A percentile compares a stretch with the other conserved stretches of the same genome.
Conservation (phyloP, 2,113 vertebrate genomes). For the Periophthalmodon schlosseri region DNA sequence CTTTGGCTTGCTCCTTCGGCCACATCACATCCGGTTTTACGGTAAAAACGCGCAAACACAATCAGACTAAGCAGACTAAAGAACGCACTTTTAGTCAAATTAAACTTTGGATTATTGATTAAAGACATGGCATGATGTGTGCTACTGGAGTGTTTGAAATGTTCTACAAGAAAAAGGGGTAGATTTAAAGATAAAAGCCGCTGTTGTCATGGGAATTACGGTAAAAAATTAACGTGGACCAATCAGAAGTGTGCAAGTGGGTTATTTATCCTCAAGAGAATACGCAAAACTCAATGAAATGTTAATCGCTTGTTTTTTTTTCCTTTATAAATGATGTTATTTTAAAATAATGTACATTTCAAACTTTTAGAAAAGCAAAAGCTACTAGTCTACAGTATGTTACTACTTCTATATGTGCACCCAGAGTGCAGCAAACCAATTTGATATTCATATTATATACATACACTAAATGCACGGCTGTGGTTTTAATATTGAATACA, state of each 20-base stretch:
- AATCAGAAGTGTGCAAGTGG: constrained; percentile 48
- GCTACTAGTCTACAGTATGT: no score
- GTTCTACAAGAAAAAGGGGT: not conserved
- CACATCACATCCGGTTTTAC: constrained; percentile 79
- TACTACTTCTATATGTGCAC: no score
- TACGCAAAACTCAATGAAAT: not conserved
- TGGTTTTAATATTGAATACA: no score
- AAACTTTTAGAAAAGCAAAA: no score
- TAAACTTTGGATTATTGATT: not conserved
- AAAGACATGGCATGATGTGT: not conserved
- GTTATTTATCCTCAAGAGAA: not conserved
- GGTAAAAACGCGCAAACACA: constrained; percentile 17
- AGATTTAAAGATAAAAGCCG: not conserved
- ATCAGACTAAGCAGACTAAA: not conserved
- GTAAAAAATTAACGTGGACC: constrained; percentile 63
- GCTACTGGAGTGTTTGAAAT: no score
- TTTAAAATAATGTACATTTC: no score
- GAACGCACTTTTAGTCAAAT: no score
- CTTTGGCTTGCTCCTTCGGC: constrained; percentile 76
- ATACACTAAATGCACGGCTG: no score
- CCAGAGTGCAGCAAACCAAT: no score
- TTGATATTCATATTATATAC: no score
- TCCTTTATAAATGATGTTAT: no score
- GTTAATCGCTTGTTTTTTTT: no score
- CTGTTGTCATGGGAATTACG: constrained; percentile 40